phyloP scores from a whole-genome alignment of 2,888 invertebrate species.

The Cantharis rufa region DNA sequence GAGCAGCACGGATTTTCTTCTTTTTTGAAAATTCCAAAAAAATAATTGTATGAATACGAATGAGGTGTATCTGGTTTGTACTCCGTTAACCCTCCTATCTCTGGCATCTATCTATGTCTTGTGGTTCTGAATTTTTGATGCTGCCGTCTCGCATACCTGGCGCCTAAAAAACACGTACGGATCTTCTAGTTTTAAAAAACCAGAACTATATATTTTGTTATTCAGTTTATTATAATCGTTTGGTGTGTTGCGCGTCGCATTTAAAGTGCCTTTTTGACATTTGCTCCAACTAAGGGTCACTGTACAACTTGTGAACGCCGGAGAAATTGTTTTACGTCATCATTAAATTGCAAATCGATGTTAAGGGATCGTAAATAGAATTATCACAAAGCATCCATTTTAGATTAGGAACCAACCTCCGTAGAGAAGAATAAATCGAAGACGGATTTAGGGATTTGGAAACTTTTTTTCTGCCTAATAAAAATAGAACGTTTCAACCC shows the following conservation, averaged over 20 bases:
- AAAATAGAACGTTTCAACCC: not conserved
- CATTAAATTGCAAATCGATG: not conserved
- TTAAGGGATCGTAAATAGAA: not conserved
- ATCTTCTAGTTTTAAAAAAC: constrained; percentile 17
- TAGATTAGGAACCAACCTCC: not conserved
- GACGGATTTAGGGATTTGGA: not conserved
- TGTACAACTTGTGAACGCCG: not conserved
- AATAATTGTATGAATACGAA: not conserved
- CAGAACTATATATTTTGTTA: constrained; percentile 20
- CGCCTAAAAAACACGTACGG: constrained; percentile 19
- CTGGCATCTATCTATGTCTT: constrained; percentile 33
- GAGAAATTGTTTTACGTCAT: not conserved
- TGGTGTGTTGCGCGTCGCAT: constrained; percentile 7
- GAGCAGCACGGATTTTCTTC: not conserved
- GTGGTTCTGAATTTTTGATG: constrained; percentile 31
- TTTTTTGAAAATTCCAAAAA: not conserved
- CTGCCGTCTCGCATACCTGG: constrained; percentile 33
- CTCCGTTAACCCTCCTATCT: constrained; percentile 24
- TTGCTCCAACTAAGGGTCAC: not conserved
- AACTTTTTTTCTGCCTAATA: not conserved
- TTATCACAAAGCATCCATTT: not conserved
- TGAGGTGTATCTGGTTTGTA: not conserved
- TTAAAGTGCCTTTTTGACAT: constrained; percentile 6
- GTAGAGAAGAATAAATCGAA: not conserved
- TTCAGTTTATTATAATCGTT: constrained; percentile 16